Percentiles rank a stretch among this genome's conserved stretches.
These are phyloP conservation scores for Phengaris alcon DNA, from an alignment of 2,888 invertebrate species.

Conservation along the genomic window DNA sequence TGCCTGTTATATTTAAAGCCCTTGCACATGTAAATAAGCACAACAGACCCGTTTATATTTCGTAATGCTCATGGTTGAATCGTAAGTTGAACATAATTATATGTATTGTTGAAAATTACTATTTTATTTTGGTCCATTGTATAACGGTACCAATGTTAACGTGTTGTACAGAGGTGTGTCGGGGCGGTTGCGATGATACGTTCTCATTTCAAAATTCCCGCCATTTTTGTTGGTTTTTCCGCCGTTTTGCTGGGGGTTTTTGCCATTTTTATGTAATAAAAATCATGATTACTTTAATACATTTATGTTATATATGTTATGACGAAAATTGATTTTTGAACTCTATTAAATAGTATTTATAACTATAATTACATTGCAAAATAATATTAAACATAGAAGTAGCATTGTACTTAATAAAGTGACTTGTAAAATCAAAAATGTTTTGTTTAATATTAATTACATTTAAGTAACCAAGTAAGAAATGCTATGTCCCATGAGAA, in stretches of 20 bases:
- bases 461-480: neutral
- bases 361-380: neutral
- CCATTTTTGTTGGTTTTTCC: neutral
- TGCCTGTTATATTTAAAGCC: conserved; percentile 43
- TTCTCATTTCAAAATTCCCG: conserved; percentile 9
- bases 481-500: too few species aligned
- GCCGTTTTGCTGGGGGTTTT: neutral
- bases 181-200: conserved; percentile 42
- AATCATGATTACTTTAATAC: neutral
- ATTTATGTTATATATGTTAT: neutral
- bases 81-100: conserved; percentile 51
- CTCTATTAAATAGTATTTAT: neutral
- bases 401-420: conserved; percentile 18
- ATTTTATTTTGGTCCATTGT: conserved; percentile 74
- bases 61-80: conserved; percentile 55
- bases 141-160: conserved; percentile 68
- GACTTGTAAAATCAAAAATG: neutral
- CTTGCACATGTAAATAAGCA: conserved; percentile 45
- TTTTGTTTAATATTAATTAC: neutral
- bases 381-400: neutral
- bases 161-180: conserved; percentile 55
- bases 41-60: conserved; percentile 50
- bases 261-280: neutral
- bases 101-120: conserved; percentile 70
- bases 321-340: neutral